Evolutionary conservation across 2,113 vertebrate genomes (phyloP).

Genomic region (Tautogolabrus adspersus): DNA sequence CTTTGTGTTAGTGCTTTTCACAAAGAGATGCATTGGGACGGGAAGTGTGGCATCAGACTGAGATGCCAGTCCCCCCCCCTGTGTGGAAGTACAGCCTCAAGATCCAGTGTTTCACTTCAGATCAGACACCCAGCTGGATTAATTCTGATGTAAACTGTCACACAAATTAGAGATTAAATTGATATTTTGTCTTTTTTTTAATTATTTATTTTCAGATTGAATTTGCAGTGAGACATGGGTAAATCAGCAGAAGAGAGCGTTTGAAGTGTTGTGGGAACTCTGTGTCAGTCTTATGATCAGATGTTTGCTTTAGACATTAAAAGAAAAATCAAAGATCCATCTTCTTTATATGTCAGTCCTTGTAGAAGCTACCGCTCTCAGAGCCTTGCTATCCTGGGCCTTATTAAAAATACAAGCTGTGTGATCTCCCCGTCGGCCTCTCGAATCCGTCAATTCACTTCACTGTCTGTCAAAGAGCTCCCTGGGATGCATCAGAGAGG

Average conservation of each 20-base stretch:
- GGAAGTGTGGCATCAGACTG: not conserved
- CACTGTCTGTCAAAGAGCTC: constrained; percentile 39
- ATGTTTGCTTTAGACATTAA: constrained; percentile 21
- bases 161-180: constrained; percentile 8
- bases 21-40: not conserved
- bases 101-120: not conserved
- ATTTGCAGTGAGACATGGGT: not conserved
- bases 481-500: constrained; percentile 1
- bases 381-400: constrained; percentile 21
- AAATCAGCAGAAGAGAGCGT: not conserved
- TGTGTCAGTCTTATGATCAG: not conserved
- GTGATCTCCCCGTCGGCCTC: constrained; percentile 39
- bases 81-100: not conserved
- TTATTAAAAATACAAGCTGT: constrained; percentile 59
- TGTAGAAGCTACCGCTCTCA: constrained; percentile 3
- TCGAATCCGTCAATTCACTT: constrained; percentile 31
- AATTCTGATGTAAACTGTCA: not conserved
- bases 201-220: constrained; percentile 12
- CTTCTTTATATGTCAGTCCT: constrained; percentile 27
- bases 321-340: constrained; percentile 39
- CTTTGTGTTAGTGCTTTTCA: not conserved
- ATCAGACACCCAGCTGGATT: not conserved
- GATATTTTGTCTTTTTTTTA: not conserved
- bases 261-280: not conserved
- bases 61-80: too few relatives aligned